Percentiles rank a stretch among this genome's conserved stretches.
These are phyloP conservation scores for Hedychridium roseum DNA, from an alignment of 2,888 invertebrate genomes.

Conservation along the genomic window DNA sequence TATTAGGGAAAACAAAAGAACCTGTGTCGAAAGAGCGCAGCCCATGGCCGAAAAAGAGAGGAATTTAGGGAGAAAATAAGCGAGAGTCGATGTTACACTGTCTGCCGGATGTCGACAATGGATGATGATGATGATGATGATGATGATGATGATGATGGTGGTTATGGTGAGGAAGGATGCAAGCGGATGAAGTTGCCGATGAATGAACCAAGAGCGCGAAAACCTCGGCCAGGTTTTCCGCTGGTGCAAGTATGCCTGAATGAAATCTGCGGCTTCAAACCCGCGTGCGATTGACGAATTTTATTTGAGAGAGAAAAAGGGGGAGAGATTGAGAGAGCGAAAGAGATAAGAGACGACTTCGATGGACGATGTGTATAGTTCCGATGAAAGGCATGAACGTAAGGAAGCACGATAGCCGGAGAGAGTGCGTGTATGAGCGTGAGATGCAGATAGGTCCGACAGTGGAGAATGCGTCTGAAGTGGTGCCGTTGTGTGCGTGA, in stretches of 20 bases:
- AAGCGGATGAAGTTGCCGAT: conserved; percentile 54
- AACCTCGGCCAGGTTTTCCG: conserved; percentile 33
- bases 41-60: conserved; percentile 31
- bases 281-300: conserved; percentile 40
- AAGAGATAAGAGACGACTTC: conserved; percentile 36
- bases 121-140: too few relatives aligned
- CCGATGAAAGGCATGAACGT: conserved; percentile 20
- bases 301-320: conserved; percentile 29
- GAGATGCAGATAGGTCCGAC: background rate
- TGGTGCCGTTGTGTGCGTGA: too few relatives aligned
- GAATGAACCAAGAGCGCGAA: conserved; percentile 45
- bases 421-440: conserved; percentile 9
- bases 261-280: conserved; percentile 35
- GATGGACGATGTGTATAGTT: conserved; percentile 33
- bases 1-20: too few relatives aligned
- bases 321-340: too few relatives aligned
- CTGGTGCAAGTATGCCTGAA: conserved; percentile 43
- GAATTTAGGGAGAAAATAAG: conserved; percentile 1
- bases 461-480: too few relatives aligned
- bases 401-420: conserved; percentile 6
- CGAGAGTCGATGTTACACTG: conserved; percentile 31
- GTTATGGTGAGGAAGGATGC: too few relatives aligned
- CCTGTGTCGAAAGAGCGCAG: conserved; percentile 36
- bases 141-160: too few relatives aligned
- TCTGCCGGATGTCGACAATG: conserved; percentile 43